A percentile compares a stretch with the other conserved stretches of the same genome.
Conservation (phyloP, 1,140 invertebrate species). For the Drosophila pachea region DNA sequence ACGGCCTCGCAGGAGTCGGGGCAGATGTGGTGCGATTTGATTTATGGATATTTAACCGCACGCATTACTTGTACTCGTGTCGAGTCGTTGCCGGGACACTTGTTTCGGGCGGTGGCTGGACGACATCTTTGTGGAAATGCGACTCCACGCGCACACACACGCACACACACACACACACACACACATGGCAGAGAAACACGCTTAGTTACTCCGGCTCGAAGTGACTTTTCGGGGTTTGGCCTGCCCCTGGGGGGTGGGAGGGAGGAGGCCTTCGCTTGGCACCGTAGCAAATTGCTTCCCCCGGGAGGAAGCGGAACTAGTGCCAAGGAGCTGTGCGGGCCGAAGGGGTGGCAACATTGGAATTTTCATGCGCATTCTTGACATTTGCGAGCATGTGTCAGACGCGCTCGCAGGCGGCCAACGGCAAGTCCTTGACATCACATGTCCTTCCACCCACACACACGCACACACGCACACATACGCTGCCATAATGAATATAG, state of each 20-base stretch:
- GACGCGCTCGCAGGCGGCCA: conserved; percentile 28
- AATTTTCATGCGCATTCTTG: conserved; percentile 77
- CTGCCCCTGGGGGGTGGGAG: conserved; percentile 20
- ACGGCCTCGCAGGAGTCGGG: conserved; percentile 18
- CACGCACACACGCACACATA: conserved; percentile 22
- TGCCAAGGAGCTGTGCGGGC: conserved; percentile 23
- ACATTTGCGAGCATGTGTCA: conserved; percentile 75
- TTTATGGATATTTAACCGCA: conserved; percentile 77
- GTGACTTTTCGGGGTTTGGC: conserved; percentile 48
- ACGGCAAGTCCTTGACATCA: conserved; percentile 45
- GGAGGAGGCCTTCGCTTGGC: too few species aligned
- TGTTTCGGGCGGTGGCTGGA: conserved; percentile 51
- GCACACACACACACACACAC: conserved; percentile 9
- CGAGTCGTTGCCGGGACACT: conserved; percentile 47
- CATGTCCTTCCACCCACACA: conserved; percentile 25
- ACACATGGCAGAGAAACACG: conserved; percentile 45
- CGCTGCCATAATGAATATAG: conserved; percentile 76
- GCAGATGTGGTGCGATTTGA: conserved; percentile 61
- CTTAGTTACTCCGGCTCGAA: conserved; percentile 48
- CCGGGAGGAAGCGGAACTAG: conserved; percentile 65
- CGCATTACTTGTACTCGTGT: conserved; percentile 65
- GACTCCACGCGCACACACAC: conserved; percentile 5
- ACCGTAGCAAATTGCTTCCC: conserved; percentile 74
- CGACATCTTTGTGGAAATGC: conserved; percentile 38
- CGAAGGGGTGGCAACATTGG: conserved; percentile 54